Conservation (phyloP, 2,113 vertebrate genomes). For the Hoplias malabaricus region DNA sequence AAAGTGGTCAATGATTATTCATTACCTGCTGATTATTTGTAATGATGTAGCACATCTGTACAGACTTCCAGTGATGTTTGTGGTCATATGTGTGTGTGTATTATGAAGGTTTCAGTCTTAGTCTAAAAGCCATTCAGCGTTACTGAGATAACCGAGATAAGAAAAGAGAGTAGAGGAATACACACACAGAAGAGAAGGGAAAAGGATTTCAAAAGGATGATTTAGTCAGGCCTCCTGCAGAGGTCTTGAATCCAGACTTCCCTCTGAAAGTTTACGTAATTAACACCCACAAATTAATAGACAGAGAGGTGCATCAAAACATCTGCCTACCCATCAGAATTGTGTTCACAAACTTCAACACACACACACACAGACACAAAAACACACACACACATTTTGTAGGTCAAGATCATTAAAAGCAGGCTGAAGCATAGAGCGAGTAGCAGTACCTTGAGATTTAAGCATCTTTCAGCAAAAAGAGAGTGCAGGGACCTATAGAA, state of each 20-base stretch:
- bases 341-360: background rate
- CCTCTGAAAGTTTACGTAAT: conserved; percentile 69
- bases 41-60: too few relatives aligned
- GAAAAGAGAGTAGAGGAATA: background rate
- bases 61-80: background rate
- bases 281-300: conserved; percentile 59
- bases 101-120: too few relatives aligned
- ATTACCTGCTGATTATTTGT: too few relatives aligned
- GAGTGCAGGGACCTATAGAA: background rate
- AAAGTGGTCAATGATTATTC: too few relatives aligned
- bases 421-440: background rate
- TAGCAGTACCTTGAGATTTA: background rate
- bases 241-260: conserved; percentile 19
- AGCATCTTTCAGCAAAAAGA: background rate
- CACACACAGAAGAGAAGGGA: background rate
- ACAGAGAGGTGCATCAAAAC: conserved; percentile 54
- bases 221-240: background rate
- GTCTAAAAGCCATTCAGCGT: too few relatives aligned
- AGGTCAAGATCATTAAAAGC: conserved; percentile 17
- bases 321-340: conserved; percentile 34
- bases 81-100: background rate
- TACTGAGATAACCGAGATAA: too few relatives aligned
- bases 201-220: background rate
- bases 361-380: background rate
- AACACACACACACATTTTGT: background rate